Evolutionary conservation across 2,888 invertebrate species (phyloP), one percentile per base, ranked within the genome.

Genomic region (Merodon equestris): DNA sequence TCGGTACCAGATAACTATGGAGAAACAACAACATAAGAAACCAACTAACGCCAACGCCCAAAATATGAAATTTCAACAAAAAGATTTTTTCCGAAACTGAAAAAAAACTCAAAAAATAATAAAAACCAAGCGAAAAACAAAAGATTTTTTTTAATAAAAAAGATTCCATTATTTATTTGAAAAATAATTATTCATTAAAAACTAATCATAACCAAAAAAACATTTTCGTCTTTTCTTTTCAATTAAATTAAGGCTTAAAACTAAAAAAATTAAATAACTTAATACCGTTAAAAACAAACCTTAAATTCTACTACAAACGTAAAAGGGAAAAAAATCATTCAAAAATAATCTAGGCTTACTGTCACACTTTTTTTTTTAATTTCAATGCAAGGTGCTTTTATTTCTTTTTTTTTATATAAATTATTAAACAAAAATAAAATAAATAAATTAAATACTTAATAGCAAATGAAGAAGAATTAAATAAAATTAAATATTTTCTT

Each of bases 391-490:
- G n/a, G 19, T 56, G 42, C n/a, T 56, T 51, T 19, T 58, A 13
- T 27, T 53, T 18, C 45, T n/a, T 45, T 60, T 61, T 74, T 36
- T 50, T 48, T 51, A 47, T 61, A 73, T 73, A 73, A 79, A 79
- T 74, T 61, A 68, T 63, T 63, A 77, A 79, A 79, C 54, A 68
- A 45, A 67, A 63, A 68, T 67, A 57, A 63, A 79, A 79, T 74
- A 74, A 79, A 79, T 79, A 79, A 79, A 70, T 79, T 74, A 79
- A 79, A 79, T 79, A 79, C 79, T 79, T 79, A 74, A 64, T 38
- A 47, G 51, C 42, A 54, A 74, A 45, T 14, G 71, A 51, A 58
- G 27, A 27, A 27, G 53, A 66, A 51, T 51, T 36, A 19, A 50
- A 50, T 12, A 27, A n/a, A n/a, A 40, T 58, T 38, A 40, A 54